phyloP scores from a whole-genome alignment of 2,113 vertebrate genomes.

The Oncorhynchus gorbuscha region DNA sequence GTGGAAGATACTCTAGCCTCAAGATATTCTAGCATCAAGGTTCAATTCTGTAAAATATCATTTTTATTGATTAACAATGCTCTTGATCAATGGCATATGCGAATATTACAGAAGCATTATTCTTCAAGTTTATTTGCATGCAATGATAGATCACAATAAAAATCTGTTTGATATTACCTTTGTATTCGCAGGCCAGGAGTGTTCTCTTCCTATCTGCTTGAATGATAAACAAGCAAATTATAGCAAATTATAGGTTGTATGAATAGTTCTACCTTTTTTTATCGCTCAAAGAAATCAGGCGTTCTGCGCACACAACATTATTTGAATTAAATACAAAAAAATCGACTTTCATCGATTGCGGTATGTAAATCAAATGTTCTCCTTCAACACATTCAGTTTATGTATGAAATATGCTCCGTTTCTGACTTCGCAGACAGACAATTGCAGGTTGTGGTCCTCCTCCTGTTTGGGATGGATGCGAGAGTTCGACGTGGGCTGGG shows the following conservation, averaged over 20 bases:
- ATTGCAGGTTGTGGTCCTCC: neutral
- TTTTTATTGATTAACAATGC: neutral
- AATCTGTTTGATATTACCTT: neutral
- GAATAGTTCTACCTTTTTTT: neutral
- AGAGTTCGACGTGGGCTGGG: neutral
- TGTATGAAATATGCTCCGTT: neutral
- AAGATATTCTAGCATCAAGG: too few relatives aligned
- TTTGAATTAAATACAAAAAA: neutral
- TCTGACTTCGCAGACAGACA: neutral
- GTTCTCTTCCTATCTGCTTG: neutral
- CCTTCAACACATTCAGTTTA: neutral
- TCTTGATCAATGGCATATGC: neutral
- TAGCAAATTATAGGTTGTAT: neutral
- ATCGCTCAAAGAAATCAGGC: neutral
- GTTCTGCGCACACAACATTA: neutral
- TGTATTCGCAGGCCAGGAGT: neutral
- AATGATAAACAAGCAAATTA: neutral
- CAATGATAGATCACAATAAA: neutral
- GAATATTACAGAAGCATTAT: neutral
- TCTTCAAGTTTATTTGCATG: neutral
- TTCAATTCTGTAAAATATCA: too few relatives aligned
- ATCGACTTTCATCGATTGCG: neutral
- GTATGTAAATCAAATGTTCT: neutral
- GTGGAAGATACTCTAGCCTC: neutral
- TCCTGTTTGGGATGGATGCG: neutral